phyloP scores from a whole-genome alignment of 1,140 invertebrate genomes.

The Eupristina koningsbergeri region DNA sequence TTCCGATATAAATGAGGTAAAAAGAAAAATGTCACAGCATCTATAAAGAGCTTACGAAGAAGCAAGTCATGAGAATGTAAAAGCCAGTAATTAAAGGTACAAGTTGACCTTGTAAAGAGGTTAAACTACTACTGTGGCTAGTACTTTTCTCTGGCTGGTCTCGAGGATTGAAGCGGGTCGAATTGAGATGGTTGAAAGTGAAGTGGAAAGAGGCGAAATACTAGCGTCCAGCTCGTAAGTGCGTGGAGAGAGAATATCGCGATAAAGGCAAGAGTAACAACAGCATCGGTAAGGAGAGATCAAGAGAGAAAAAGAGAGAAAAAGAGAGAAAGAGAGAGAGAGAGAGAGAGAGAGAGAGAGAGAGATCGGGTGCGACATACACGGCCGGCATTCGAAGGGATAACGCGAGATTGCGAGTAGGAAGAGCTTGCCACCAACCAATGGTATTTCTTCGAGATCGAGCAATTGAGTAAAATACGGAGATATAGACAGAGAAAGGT shows the following conservation, averaged over 20 bases:
- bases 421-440: conserved; percentile 15
- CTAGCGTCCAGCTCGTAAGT: background rate
- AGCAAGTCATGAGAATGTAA: background rate
- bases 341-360: background rate
- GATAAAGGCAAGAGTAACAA: conserved; percentile 42
- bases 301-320: background rate
- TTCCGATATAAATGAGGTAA: too few species aligned
- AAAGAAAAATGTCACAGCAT: too few species aligned
- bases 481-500: background rate
- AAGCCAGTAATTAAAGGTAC: conserved; percentile 30
- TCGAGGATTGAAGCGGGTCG: conserved; percentile 25
- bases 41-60: background rate
- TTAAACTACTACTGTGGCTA: background rate
- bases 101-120: conserved; percentile 6
- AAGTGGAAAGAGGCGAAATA: conserved; percentile 14
- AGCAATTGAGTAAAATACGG: conserved; percentile 17
- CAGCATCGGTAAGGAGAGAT: background rate
- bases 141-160: background rate
- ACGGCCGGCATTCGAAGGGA: background rate
- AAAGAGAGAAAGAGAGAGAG: background rate
- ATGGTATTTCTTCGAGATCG: background rate
- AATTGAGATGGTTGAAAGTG: conserved; percentile 51
- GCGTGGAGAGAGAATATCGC: conserved; percentile 32
- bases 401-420: conserved; percentile 6
- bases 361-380: conserved; percentile 16